phyloP scores from a whole-genome alignment of 2,888 invertebrate species.

The Mylabris sibirica region DNA sequence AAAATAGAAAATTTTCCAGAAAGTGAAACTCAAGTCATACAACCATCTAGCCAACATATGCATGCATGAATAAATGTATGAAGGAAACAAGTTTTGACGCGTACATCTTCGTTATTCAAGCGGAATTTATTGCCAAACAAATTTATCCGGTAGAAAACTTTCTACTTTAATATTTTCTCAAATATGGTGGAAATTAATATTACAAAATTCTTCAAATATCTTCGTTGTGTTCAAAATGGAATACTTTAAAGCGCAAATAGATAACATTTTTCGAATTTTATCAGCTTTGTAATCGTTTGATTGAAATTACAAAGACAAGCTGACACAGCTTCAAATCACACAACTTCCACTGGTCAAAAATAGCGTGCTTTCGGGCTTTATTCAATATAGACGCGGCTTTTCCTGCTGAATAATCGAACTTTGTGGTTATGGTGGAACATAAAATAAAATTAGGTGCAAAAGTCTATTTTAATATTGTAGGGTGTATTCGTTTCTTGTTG shows the following conservation, averaged over 20 bases:
- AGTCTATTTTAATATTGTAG: neutral
- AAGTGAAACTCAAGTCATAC: slow-evolving; percentile 4
- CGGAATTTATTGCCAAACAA: neutral
- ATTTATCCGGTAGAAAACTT: neutral
- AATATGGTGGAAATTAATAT: neutral
- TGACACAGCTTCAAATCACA: neutral
- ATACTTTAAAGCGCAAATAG: neutral
- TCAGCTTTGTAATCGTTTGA: neutral
- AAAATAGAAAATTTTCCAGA: neutral
- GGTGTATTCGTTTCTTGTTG: neutral
- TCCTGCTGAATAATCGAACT: neutral
- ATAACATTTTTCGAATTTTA: neutral
- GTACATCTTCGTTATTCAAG: neutral
- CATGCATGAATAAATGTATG: neutral
- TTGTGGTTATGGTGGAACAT: neutral
- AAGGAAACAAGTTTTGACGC: neutral
- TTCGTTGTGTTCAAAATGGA: neutral
- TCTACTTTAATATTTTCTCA: no score
- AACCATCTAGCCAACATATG: neutral
- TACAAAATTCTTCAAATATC: neutral
- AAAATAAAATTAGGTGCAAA: neutral
- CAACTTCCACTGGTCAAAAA: neutral
- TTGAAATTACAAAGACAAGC: neutral
- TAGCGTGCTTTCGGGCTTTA: neutral
- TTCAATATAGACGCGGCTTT: no score